These are phyloP conservation scores for Pagrus major DNA, from an alignment of 2,113 vertebrate genomes.

Conservation along the genomic window DNA sequence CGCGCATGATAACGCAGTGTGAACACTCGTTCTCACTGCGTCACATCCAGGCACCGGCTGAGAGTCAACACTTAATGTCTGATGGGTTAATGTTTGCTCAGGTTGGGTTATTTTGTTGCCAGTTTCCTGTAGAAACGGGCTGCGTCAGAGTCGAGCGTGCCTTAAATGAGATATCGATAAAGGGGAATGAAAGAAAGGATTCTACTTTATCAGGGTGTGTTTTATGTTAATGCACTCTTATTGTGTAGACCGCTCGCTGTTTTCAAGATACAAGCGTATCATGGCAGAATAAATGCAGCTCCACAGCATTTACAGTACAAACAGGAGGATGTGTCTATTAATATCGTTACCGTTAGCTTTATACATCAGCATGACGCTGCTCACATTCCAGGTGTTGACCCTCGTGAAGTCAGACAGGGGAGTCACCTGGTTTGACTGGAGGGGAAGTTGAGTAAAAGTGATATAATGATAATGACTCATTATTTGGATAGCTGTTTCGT, in stretches of 20 bases:
- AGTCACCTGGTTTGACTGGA: too few species aligned
- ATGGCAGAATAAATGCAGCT: background rate
- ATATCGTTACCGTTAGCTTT: background rate
- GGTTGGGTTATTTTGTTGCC: background rate
- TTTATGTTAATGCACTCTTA: background rate
- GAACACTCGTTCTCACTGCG: fast-evolving
- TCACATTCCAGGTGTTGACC: background rate
- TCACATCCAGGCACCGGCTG: slow-evolving; percentile 4
- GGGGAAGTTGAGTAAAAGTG: too few species aligned
- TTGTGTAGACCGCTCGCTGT: too few species aligned
- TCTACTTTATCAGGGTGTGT: background rate
- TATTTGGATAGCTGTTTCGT: too few species aligned
- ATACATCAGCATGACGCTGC: background rate
- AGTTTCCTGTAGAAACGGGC: background rate
- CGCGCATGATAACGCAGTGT: background rate
- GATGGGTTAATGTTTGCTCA: slow-evolving; percentile 39
- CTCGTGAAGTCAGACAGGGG: background rate
- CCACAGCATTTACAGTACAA: background rate
- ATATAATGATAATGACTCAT: too few species aligned
- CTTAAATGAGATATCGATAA: background rate
- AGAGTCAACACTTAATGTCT: slow-evolving; percentile 29
- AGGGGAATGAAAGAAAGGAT: background rate
- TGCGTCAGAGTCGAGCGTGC: background rate
- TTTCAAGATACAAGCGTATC: background rate
- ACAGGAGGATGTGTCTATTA: background rate